A percentile compares a stretch with the other conserved stretches of the same genome.
Conservation (phyloP, 1,140 invertebrate species). For the Bombus superbus region DNA sequence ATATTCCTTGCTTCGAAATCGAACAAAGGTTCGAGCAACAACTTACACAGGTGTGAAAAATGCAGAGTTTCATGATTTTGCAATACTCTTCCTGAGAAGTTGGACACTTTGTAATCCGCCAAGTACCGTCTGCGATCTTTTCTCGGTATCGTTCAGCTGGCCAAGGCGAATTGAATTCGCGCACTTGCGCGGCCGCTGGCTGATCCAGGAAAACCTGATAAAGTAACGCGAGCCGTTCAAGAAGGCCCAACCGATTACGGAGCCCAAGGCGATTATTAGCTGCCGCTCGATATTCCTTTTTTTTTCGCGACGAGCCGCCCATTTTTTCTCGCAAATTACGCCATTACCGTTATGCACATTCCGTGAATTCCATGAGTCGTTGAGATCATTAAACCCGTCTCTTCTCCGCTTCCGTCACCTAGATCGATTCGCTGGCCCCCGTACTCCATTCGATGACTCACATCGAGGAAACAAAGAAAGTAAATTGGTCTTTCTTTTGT, state of each 20-base stretch:
- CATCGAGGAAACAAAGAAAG: neutral
- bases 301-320: conserved; percentile 13
- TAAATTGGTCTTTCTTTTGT: too few relatives aligned
- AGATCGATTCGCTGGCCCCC: neutral
- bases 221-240: conserved; percentile 37
- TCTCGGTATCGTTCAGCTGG: neutral
- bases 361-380: conserved; percentile 56
- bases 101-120: neutral
- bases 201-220: conserved; percentile 7
- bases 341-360: conserved; percentile 68
- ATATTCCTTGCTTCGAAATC: neutral
- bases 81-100: neutral
- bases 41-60: neutral
- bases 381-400: conserved; percentile 55
- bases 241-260: conserved; percentile 10
- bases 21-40: neutral
- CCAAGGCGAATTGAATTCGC: conserved; percentile 49
- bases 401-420: neutral
- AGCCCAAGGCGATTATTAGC: conserved; percentile 46
- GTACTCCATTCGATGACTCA: neutral
- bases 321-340: conserved; percentile 62
- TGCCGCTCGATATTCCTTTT: conserved; percentile 13
- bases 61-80: neutral
- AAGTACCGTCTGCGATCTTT: neutral
- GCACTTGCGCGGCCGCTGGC: neutral